Evolutionary conservation across 2,888 invertebrate species (phyloP).

Genomic region (Noctua janthina): DNA sequence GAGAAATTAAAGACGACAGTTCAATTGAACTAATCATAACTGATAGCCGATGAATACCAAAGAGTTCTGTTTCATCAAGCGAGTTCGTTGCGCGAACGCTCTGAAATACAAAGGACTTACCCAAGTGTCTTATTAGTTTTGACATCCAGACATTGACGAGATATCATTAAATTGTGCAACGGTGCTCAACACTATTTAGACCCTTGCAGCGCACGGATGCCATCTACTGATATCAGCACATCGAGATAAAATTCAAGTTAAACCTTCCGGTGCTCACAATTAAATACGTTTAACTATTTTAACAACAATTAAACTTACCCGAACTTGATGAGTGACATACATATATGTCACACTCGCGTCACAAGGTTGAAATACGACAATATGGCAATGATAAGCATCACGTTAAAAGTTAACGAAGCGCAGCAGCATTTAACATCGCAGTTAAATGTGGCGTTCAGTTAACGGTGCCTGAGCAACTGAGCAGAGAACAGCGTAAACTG

Average conservation of each 20-base stretch:
- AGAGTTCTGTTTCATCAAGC: conserved; percentile 28
- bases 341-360: no score
- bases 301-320: background rate
- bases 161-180: background rate
- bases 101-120: background rate
- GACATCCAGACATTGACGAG: background rate
- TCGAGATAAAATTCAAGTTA: background rate
- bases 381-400: conserved; percentile 17
- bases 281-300: background rate
- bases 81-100: conserved; percentile 12
- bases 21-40: conserved; percentile 2
- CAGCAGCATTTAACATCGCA: background rate
- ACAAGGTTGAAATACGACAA: conserved; percentile 14
- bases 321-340: background rate
- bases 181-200: background rate
- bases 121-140: background rate
- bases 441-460: conserved; percentile 25
- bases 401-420: conserved; percentile 24
- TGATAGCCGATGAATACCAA: conserved; percentile 12
- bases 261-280: background rate
- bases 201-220: background rate
- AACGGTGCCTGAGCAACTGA: conserved; percentile 3
- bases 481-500: background rate
- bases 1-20: background rate
- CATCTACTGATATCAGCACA: background rate